A percentile compares a stretch with the other conserved stretches of the same genome.
Conservation (phyloP, 2,888 invertebrate species). For the Atherix ibis region DNA sequence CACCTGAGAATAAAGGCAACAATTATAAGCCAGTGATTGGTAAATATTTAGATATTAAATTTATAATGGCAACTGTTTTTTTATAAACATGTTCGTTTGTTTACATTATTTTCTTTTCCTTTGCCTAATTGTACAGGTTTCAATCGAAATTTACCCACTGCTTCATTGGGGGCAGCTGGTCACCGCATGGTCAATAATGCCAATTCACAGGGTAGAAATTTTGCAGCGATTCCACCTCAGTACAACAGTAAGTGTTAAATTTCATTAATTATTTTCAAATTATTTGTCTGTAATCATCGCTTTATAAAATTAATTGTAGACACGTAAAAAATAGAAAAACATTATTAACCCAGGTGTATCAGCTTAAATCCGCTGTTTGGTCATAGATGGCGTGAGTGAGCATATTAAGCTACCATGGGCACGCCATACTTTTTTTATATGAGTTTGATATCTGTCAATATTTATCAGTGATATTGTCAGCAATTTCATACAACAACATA, state of each 20-base stretch:
- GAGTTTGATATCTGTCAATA: too few species aligned
- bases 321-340: too few species aligned
- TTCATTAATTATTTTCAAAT: too few species aligned
- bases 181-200: constrained; percentile 55
- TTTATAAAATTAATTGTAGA: too few species aligned
- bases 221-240: constrained; percentile 20
- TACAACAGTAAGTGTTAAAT: constrained; percentile 9
- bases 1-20: constrained; percentile 58
- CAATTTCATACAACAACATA: too few species aligned
- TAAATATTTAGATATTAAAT: constrained; percentile 19
- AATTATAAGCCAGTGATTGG: constrained; percentile 68
- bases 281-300: too few species aligned
- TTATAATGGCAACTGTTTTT: constrained; percentile 2
- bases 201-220: constrained; percentile 11
- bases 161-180: constrained; percentile 49
- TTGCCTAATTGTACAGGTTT: constrained; percentile 30
- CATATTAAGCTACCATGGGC: too few species aligned
- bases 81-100: background rate
- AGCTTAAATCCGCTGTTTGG: too few species aligned
- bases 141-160: constrained; percentile 45
- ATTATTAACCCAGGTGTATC: too few species aligned
- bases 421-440: too few species aligned
- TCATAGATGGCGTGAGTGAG: too few species aligned
- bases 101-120: background rate
- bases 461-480: too few species aligned